phyloP scores from a whole-genome alignment of 1,140 invertebrate species.

The Listronotus bonariensis region DNA sequence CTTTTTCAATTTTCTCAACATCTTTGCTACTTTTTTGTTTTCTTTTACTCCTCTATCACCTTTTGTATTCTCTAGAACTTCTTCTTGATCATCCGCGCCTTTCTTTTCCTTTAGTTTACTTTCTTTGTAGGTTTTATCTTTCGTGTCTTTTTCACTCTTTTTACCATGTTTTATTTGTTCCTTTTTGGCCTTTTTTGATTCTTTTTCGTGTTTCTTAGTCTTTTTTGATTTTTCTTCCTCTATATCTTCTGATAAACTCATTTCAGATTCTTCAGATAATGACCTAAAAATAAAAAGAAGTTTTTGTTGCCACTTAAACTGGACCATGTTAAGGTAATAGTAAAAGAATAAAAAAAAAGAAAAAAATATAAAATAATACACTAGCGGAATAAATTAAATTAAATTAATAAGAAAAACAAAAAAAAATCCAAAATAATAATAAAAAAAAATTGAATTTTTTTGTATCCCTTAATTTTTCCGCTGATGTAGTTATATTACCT shows the following conservation, averaged over 20 bases:
- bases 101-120: slow-evolving; percentile 41
- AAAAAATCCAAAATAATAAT: not conserved
- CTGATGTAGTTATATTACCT: slow-evolving; percentile 1
- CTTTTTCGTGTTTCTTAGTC: slow-evolving; percentile 38
- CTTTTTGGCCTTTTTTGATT: slow-evolving; percentile 17
- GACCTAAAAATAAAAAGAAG: slow-evolving; percentile 27
- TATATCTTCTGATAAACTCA: slow-evolving; percentile 6
- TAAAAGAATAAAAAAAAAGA: no score
- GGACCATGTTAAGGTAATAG: no score
- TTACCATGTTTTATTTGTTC: not conserved
- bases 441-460: not conserved
- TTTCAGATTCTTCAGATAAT: slow-evolving; percentile 41
- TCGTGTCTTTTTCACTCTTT: slow-evolving; percentile 35
- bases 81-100: not conserved
- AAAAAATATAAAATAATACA: no score
- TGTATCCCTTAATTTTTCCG: no score
- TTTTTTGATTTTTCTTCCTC: slow-evolving; percentile 17
- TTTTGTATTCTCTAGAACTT: not conserved
- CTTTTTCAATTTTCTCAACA: slow-evolving; percentile 1
- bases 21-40: slow-evolving; percentile 4
- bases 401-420: no score
- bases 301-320: no score
- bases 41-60: not conserved
- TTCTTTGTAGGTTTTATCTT: slow-evolving; percentile 46
- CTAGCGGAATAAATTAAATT: no score